Evolutionary conservation across 2,888 invertebrate species (phyloP), one percentile per base, ranked within the genome.

Genomic region (Scelioninae gen. 1): DNA sequence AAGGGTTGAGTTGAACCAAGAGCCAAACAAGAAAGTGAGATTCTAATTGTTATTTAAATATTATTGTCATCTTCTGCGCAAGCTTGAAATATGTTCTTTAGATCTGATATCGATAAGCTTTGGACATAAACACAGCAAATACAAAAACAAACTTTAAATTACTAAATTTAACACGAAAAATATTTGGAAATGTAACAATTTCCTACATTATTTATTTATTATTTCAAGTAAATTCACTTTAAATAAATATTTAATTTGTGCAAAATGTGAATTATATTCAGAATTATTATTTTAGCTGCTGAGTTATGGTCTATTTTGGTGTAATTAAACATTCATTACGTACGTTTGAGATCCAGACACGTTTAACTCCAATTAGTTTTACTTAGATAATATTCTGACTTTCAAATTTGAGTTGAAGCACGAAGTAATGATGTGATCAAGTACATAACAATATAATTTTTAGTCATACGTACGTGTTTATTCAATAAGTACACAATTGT

Each of bases 21-120:
- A 69, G 56, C 47, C 69, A 43, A 68, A 55, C 43, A 43, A 38
- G 53, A 68, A 68, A 13, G 43, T 51, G 31, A 43, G 55, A 53
- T 55, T 29, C 68, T 45, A 56, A 69, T 56, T 68, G 69, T 69
- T 55, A 56, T 56, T 69, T 69, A 69, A 69, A 47, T 69, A 69
- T 69, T 69, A 69, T 45, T 13, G 55, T 31, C 53, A 55, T 53
- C 68, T 53, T 11, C 43, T 68, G 43, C 53, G 16, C 40, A 29
- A 40, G 66, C 55, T 68, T 55, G 53, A 31, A 68, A 15, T 55
- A 47, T 47, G 56, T 56, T 56, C 56, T 69, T 69, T 69, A 56
- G 56, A 32, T 31, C 8, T 11, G 23, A 47, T 47, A 56, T 56
- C 69, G 56, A 56, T 47, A 32, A 69, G 56, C 0, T 34, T 16